Evolutionary conservation across 1,140 invertebrate species (phyloP), one percentile per base, ranked within the genome.

Genomic region (Micrasema longulum): DNA sequence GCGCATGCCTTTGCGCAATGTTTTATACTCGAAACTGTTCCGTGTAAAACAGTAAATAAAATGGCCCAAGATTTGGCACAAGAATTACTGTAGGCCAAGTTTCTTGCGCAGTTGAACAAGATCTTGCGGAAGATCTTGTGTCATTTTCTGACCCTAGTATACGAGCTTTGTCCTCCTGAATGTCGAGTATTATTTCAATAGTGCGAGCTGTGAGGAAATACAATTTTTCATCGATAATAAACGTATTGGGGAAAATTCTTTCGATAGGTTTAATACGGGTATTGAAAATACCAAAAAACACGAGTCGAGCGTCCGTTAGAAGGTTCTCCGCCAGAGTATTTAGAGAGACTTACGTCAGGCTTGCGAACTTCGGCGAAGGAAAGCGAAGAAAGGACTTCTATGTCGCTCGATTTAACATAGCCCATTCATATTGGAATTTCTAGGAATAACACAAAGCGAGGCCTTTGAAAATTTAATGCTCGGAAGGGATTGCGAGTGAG

Each of bases 391-490:
- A 71, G 64, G 69, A 66, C 73, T 68, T 53, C 52, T 26, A 41
- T 31, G 69, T 64, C 69, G 73, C 23, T 75, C 69, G 73, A 75
- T 75, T 75, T 75, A 75, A 75, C 73, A 69, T 62, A 63, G 69
- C 69, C 73, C 73, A 75, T 75, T 75, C 73, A 75, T 71, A 72
- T 72, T 71, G 73, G 73, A 72, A 71, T 75, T 75, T 74, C 67
- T 45, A 63, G 43, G 63, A 67, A 71, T 73, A 69, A 73, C 69
- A 74, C 67, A 74, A 74, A 70, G 62, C 68, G 63, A 23, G 53
- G 62, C 73, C 73, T 75, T 75, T 75, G 73, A 75, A 75, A 75
- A 75, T 69, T 75, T 75, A 75, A 75, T 75, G 73, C 73, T 72
- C 73, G 69, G 69, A 75, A 75, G 69, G 73, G 73, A 75, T 75